Conservation (phyloP, 2,888 invertebrate genomes). For the Eurytoma adleriae region DNA sequence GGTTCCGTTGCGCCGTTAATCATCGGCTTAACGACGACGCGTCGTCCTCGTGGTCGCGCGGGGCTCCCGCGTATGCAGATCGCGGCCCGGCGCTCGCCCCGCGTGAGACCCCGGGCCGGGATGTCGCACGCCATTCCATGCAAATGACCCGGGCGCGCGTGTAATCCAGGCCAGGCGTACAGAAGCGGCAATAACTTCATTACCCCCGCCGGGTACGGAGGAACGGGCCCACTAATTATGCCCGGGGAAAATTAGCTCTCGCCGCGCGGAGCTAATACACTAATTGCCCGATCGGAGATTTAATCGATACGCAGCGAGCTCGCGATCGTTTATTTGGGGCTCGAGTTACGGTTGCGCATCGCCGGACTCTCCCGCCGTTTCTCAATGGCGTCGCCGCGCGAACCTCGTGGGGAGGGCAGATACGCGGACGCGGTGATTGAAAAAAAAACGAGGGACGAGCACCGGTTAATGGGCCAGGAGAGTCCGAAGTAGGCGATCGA, state of each 20-base stretch:
- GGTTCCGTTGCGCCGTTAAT: constrained; percentile 62
- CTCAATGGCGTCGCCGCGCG: no score
- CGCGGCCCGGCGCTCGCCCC: background rate
- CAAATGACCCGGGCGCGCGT: constrained; percentile 63
- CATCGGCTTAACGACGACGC: constrained; percentile 62
- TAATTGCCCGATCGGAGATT: constrained; percentile 65
- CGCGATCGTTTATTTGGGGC: constrained; percentile 5
- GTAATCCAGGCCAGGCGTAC: constrained; percentile 66
- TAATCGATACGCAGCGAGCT: constrained; percentile 62
- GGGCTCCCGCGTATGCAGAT: background rate
- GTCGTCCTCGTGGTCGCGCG: background rate
- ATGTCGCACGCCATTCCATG: constrained; percentile 67
- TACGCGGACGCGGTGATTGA: no score
- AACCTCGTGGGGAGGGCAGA: no score
- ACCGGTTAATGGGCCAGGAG: background rate
- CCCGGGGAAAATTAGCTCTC: constrained; percentile 37
- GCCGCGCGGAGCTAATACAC: constrained; percentile 19
- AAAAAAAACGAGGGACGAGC: constrained; percentile 1
- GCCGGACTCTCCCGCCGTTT: background rate
- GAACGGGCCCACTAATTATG: constrained; percentile 45
- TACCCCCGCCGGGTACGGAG: background rate
- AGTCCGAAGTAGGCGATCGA: background rate
- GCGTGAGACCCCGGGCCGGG: background rate
- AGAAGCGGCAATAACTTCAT: constrained; percentile 66
- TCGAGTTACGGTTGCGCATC: background rate